These are phyloP conservation scores for Anthonomus grandis DNA, from an alignment of 1,140 invertebrate species.

Conservation along the genomic window DNA sequence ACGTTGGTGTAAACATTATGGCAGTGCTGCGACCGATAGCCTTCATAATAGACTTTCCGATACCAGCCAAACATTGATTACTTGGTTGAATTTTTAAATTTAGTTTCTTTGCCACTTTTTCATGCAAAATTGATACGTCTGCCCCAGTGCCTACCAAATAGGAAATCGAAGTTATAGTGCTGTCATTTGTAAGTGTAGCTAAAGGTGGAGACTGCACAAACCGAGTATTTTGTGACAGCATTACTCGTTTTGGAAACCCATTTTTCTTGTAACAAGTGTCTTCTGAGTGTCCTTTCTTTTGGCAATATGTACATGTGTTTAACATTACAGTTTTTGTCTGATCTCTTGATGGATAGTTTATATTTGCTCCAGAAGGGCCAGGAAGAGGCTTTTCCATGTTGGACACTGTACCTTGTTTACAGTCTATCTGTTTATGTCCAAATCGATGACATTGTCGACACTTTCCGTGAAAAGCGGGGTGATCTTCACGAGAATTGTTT, in stretches of 20 bases:
- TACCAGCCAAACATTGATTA: not conserved
- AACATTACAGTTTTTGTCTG: not conserved
- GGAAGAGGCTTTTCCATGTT: not conserved
- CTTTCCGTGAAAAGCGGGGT: not conserved
- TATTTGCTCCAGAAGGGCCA: not conserved
- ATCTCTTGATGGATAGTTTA: not conserved
- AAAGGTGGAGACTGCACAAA: not conserved
- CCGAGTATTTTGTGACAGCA: constrained; percentile 4
- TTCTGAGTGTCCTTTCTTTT: constrained; percentile 1
- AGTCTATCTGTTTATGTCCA: not conserved
- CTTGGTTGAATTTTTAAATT: constrained; percentile 2
- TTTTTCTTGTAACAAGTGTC: not conserved
- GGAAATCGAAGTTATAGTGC: not conserved
- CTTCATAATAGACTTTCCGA: constrained; percentile 1
- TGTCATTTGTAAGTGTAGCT: not conserved
- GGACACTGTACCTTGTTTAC: not conserved
- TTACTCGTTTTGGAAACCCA: not conserved
- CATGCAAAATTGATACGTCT: not conserved
- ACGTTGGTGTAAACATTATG: constrained; percentile 2
- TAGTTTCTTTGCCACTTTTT: not conserved
- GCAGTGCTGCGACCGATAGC: constrained; percentile 1
- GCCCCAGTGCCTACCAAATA: constrained; percentile 1
- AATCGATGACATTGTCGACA: not conserved
- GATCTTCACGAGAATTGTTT: not conserved
- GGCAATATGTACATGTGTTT: not conserved